phyloP scores from a whole-genome alignment of 2,113 vertebrate genomes.

The Alethe castanea region DNA sequence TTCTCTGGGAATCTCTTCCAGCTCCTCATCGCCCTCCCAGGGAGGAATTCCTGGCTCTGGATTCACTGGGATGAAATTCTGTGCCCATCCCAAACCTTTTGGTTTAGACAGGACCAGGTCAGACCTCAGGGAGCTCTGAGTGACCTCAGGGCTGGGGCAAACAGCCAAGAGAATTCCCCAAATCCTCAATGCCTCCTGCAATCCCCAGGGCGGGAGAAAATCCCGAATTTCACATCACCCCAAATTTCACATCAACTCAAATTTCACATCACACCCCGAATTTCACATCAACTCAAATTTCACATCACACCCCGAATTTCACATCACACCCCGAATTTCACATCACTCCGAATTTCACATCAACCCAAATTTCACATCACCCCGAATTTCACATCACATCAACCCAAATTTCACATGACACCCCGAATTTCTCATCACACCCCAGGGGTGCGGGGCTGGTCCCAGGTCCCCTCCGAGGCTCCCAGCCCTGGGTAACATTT shows the following conservation, averaged over 20 bases:
- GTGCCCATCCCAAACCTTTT: background rate
- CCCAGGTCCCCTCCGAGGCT: background rate
- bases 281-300: no score
- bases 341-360: no score
- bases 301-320: no score
- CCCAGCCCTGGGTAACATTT: background rate
- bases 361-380: no score
- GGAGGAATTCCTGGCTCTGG: background rate
- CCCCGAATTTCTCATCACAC: no score
- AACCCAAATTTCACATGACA: no score
- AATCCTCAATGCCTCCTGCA: background rate
- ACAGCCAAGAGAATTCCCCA: accelerated
- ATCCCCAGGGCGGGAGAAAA: background rate
- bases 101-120: background rate
- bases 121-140: background rate
- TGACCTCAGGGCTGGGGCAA: background rate
- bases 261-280: no score
- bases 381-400: no score
- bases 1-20: background rate
- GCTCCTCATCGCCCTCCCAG: accelerated
- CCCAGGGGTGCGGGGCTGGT: no score
- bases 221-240: background rate
- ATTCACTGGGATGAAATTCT: accelerated
- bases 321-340: no score
- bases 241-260: no score